Percentiles rank a stretch among this genome's conserved stretches.
Evolutionary conservation across 2,797 vertebrate species (phyloP).

Genomic region (Coracias cyanogaster): DNA sequence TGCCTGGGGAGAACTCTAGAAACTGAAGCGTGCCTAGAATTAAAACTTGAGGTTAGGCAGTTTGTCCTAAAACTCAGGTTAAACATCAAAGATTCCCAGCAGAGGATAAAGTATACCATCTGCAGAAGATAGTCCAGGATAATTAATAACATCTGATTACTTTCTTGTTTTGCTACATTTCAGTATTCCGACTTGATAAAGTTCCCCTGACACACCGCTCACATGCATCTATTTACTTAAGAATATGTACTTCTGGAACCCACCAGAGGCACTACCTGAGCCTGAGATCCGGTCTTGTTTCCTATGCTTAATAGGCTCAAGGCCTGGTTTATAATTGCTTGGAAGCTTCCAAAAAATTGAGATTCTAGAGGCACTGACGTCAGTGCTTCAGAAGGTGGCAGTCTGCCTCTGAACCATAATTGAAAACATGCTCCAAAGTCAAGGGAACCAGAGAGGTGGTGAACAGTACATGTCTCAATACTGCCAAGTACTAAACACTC

Average conservation of each 20-base stretch:
- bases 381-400: constrained; percentile 12
- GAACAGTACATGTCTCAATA: background rate
- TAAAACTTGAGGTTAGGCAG: constrained; percentile 17
- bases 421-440: background rate
- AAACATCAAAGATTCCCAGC: constrained; percentile 11
- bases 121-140: background rate
- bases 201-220: background rate
- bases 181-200: background rate
- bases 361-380: background rate
- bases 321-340: background rate
- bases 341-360: background rate
- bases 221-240: background rate
- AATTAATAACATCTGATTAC: background rate
- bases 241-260: background rate
- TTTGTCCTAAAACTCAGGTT: constrained; percentile 25
- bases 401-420: background rate
- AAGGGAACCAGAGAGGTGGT: background rate
- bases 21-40: constrained; percentile 40
- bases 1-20: constrained; percentile 30
- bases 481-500: background rate
- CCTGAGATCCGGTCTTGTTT: background rate
- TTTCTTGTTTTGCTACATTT: background rate
- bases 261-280: background rate
- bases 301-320: background rate
- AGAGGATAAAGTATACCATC: background rate